Percentiles rank a stretch among this genome's conserved stretches.
Conservation (phyloP, 2,113 vertebrate genomes). For the Ondatra zibethicus region DNA sequence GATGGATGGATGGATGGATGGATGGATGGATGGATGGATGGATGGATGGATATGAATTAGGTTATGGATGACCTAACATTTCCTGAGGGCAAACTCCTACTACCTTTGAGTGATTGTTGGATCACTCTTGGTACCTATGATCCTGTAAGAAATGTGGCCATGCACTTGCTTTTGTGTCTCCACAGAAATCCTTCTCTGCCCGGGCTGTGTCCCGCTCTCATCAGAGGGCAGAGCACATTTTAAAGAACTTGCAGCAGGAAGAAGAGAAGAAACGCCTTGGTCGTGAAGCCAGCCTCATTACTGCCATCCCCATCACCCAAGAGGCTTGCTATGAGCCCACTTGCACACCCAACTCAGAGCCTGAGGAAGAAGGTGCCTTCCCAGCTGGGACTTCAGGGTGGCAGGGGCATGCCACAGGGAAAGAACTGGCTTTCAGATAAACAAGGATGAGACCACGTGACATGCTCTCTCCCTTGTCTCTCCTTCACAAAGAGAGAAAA, state of each 20-base stretch:
- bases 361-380: slow-evolving; percentile 98
- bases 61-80: not conserved
- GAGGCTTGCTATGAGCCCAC: slow-evolving; percentile 98
- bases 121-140: not conserved
- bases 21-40: too few species aligned
- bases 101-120: not conserved
- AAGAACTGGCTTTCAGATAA: not conserved
- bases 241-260: slow-evolving; percentile 99
- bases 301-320: slow-evolving; percentile 97
- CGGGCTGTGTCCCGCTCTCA: slow-evolving; percentile 98
- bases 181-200: slow-evolving; percentile 98
- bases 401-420: not conserved
- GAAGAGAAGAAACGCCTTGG: slow-evolving; percentile 97
- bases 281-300: slow-evolving; percentile 98
- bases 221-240: slow-evolving; percentile 97
- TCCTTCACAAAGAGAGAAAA: not conserved
- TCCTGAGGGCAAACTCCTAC: not conserved
- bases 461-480: too few species aligned
- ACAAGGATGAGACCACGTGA: not conserved
- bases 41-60: too few species aligned
- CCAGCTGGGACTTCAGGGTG: not conserved
- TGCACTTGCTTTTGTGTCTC: slow-evolving; percentile 35
- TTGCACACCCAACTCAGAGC: slow-evolving; percentile 95
- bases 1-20: not conserved
- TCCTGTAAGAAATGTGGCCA: not conserved